phyloP scores from a whole-genome alignment of 2,113 vertebrate species.

The Eulemur macaco region DNA sequence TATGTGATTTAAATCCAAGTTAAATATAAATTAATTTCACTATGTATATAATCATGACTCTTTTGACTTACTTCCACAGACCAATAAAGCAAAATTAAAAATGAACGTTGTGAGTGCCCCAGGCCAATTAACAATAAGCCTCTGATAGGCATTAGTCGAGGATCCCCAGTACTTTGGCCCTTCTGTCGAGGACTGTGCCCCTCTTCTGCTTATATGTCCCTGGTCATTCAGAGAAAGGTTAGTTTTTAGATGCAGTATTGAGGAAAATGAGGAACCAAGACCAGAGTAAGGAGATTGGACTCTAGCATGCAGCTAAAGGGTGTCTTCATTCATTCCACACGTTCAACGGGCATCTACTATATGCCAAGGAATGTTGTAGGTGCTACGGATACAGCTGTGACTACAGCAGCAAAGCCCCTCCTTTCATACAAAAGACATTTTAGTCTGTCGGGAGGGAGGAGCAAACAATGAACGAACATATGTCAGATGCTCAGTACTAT shows the following conservation, averaged over 20 bases:
- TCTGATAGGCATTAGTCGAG: background rate
- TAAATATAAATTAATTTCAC: constrained; percentile 4
- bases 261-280: background rate
- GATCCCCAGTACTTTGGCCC: background rate
- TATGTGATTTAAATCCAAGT: background rate
- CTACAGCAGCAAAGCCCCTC: background rate
- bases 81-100: background rate
- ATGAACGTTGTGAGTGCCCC: background rate
- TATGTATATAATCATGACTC: background rate
- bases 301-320: background rate
- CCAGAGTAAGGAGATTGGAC: background rate
- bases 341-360: background rate
- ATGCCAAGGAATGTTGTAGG: background rate
- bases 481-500: background rate
- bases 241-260: background rate
- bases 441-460: background rate
- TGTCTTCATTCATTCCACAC: background rate
- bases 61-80: background rate
- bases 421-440: background rate
- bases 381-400: background rate
- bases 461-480: background rate
- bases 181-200: background rate
- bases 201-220: background rate
- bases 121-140: background rate
- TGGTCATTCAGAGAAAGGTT: background rate